Base-by-base conservation (phyloP, 2,797 vertebrate genomes). In the Channa striata region DNA sequence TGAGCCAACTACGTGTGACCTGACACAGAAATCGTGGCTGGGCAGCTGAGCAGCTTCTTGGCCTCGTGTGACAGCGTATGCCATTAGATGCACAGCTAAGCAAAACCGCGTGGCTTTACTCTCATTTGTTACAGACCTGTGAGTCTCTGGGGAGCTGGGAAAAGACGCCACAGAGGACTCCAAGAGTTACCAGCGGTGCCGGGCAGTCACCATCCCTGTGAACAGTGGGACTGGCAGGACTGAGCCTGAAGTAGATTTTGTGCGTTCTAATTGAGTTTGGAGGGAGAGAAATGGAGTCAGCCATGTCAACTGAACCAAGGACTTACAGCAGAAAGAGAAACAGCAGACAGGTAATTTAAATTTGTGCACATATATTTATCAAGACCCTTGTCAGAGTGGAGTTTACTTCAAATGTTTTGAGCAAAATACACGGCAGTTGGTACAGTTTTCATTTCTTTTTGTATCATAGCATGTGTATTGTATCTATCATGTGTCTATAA, bases 111-210 rank as follows among this genome's bases (percentile, higher is more conserved):
- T 68, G 51, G 40, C 21, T 72, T 70, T 51, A 62, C 54, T 58
- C 46, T 52, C 57, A 57, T 57, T 83, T 59, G 70, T 82, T 17
- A 77, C 66, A 78, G 81, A 83, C 67, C 52, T 68, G 57, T 72
- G 74, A 63, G 49, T 80, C 61, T 62, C 44, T 20, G 25, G 33
- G 53, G 67, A 50, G 17, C 51, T 2, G 19, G 16, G 39, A 77
- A 25, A 59, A 5, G 54, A 78, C 42, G 60, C 74, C 43, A 63
- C 54, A 20, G 21, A 68, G 21, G 59, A 67, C 21, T 68, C 2
- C 11, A 36, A 64, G 13, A 50, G 53, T 36, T 20, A 52, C 39
- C 13, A 12, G 44, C 36, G 17, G 19, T 13, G 39, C 51, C 40
- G 36, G 33, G n/a, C 40, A 36, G 46, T 12, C 14, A 17, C 61